Evolutionary conservation across 1,140 invertebrate species (phyloP).

Genomic region (Drosophila orosa): DNA sequence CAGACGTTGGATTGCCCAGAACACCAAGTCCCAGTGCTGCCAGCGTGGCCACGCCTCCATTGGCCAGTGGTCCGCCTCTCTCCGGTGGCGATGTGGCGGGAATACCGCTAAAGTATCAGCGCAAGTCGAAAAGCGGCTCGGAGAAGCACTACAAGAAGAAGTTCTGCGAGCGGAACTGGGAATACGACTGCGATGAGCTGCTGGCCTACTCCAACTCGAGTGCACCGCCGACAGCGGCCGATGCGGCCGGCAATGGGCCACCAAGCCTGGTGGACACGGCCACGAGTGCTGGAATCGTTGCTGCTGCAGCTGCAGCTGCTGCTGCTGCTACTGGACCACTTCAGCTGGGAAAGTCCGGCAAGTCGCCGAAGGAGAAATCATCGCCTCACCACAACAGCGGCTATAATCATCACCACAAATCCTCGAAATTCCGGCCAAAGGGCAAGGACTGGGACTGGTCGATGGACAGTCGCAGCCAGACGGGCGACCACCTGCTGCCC

Average conservation of each 20-base stretch:
- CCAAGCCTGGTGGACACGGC: conserved; percentile 12
- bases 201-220: conserved; percentile 76
- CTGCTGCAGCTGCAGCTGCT: background rate
- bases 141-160: conserved; percentile 91
- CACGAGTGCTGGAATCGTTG: background rate
- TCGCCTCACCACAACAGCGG: conserved; percentile 58
- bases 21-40: conserved; percentile 87
- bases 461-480: conserved; percentile 74
- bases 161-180: conserved; percentile 88
- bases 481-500: conserved; percentile 52
- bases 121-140: conserved; percentile 86
- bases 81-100: conserved; percentile 38
- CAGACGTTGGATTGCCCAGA: conserved; percentile 87
- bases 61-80: conserved; percentile 54
- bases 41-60: conserved; percentile 85
- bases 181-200: conserved; percentile 85
- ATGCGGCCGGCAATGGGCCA: conserved; percentile 68
- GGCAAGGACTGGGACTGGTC: conserved; percentile 91
- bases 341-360: conserved; percentile 51
- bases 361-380: conserved; percentile 77
- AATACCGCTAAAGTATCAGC: conserved; percentile 87
- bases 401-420: conserved; percentile 66
- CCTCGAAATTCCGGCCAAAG: conserved; percentile 88
- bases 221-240: conserved; percentile 62
- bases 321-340: conserved; percentile 5